These are phyloP conservation scores for Nymphalis c-album DNA, from an alignment of 2,888 invertebrate species.

Conservation along the genomic window DNA sequence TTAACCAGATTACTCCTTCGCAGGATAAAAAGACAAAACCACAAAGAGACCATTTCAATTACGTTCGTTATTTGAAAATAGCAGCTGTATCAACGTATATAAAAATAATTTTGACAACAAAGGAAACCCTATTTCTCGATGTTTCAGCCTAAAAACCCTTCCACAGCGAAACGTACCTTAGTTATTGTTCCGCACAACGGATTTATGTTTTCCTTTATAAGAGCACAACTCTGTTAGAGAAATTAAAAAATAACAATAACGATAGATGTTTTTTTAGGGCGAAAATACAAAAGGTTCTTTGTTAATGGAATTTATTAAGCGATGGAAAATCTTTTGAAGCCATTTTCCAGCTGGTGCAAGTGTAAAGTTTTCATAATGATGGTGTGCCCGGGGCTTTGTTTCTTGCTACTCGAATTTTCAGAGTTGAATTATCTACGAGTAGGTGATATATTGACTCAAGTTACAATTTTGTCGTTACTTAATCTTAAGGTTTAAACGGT, in stretches of 20 bases:
- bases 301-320: conserved; percentile 41
- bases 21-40: conserved; percentile 8
- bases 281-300: conserved; percentile 42
- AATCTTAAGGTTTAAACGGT: too few relatives aligned
- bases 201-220: conserved; percentile 50
- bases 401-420: neutral
- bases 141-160: conserved; percentile 48
- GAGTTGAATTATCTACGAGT: neutral
- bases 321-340: conserved; percentile 22
- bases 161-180: conserved; percentile 45
- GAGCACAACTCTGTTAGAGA: conserved; percentile 41
- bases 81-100: conserved; percentile 24
- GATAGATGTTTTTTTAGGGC: conserved; percentile 40
- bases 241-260: conserved; percentile 51
- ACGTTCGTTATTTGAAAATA: conserved; percentile 4
- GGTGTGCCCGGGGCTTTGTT: neutral
- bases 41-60: conserved; percentile 1
- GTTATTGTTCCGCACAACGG: conserved; percentile 51
- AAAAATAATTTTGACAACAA: conserved; percentile 51
- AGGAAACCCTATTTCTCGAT: conserved; percentile 43
- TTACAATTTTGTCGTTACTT: too few relatives aligned
- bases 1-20: neutral
- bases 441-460: too few relatives aligned
- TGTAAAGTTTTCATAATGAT: neutral
- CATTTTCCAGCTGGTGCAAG: conserved; percentile 20